Percentiles rank a stretch among this genome's conserved stretches.
phyloP scores from a whole-genome alignment of 2,888 invertebrate species.

The Dicranocentrus wangi region DNA sequence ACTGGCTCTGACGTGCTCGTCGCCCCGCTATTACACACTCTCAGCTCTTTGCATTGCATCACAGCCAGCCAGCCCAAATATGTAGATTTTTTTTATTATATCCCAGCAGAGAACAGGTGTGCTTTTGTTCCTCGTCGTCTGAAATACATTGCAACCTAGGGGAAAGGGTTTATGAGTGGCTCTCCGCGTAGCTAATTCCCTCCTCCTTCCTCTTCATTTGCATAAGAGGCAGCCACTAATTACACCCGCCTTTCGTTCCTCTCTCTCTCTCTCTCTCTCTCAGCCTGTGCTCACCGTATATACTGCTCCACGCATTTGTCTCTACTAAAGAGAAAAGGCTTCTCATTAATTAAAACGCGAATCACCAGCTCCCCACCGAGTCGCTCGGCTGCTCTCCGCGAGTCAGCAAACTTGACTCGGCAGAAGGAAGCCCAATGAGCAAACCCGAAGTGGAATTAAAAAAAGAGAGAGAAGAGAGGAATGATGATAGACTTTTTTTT shows the following conservation, averaged over 20 bases:
- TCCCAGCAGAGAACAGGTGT: conserved; percentile 60
- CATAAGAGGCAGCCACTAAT: conserved; percentile 72
- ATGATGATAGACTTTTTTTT: conserved; percentile 34
- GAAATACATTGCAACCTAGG: neutral
- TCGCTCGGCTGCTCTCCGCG: conserved; percentile 48
- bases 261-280: conserved; percentile 10
- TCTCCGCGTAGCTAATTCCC: conserved; percentile 59
- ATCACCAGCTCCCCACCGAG: conserved; percentile 63
- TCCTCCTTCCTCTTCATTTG: conserved; percentile 71
- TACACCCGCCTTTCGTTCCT: conserved; percentile 64
- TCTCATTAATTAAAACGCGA: conserved; percentile 72
- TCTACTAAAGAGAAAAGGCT: conserved; percentile 67
- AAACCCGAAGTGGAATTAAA: conserved; percentile 48
- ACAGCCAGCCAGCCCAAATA: too few species aligned
- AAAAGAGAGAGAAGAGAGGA: too few species aligned
- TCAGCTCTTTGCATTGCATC: too few species aligned
- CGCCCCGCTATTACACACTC: conserved; percentile 22
- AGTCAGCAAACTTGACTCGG: conserved; percentile 41
- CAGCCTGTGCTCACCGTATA: too few species aligned
- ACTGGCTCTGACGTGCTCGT: conserved; percentile 19
- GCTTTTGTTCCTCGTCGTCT: conserved; percentile 16
- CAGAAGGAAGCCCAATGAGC: conserved; percentile 52
- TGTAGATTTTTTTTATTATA: conserved; percentile 21
- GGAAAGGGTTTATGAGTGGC: conserved; percentile 61
- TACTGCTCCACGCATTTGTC: too few species aligned